These are phyloP conservation scores for Otolemur garnettii DNA, from an alignment of 2,113 vertebrate genomes.

Conservation along the genomic window DNA sequence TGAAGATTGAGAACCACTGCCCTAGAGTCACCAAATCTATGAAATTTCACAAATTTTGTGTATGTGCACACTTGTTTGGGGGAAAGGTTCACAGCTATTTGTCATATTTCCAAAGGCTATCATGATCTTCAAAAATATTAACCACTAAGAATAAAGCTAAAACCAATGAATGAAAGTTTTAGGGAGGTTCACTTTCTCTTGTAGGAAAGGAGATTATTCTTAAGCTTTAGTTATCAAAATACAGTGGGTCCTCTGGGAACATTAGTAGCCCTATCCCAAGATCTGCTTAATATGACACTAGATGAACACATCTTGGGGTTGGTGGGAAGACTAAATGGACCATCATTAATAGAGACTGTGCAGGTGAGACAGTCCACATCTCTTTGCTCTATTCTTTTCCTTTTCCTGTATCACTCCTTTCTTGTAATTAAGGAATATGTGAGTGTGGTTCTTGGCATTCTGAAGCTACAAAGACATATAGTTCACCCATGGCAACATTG, in stretches of 20 bases:
- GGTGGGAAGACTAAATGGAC: background rate
- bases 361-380: background rate
- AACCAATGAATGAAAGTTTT: conserved; percentile 13
- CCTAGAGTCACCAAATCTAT: background rate
- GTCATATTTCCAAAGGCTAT: conserved; percentile 36
- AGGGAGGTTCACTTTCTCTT: background rate
- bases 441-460: background rate
- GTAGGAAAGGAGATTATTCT: background rate
- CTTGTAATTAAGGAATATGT: background rate
- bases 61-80: background rate
- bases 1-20: too few relatives aligned
- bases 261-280: background rate
- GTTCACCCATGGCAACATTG: background rate
- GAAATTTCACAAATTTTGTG: background rate
- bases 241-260: background rate
- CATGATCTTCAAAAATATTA: background rate
- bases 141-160: background rate
- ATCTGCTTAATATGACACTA: background rate
- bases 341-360: background rate
- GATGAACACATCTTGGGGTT: background rate
- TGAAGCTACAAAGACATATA: background rate
- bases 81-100: background rate
- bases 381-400: background rate
- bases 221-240: background rate
- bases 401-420: background rate